Conservation (phyloP, 2,888 invertebrate species). For the Belgica antarctica region DNA sequence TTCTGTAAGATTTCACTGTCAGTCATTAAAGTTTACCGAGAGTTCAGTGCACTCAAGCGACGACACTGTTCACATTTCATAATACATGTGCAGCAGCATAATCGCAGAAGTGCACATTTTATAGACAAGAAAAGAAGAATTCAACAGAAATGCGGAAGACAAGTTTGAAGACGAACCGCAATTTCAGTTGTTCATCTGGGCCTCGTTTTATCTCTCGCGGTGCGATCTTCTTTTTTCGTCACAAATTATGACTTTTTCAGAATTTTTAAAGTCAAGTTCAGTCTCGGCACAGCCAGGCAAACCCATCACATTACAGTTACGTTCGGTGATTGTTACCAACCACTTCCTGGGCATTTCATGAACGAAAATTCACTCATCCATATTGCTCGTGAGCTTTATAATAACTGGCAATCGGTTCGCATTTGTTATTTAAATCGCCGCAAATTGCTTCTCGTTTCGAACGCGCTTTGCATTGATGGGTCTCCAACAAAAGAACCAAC, state of each 20-base stretch:
- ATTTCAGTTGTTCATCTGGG: neutral
- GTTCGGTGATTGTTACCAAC: neutral
- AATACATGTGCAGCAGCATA: constrained; percentile 11
- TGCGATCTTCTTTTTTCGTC: neutral
- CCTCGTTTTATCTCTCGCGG: neutral
- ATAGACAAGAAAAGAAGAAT: neutral
- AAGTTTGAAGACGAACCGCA: neutral
- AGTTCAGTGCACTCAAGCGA: constrained; percentile 6
- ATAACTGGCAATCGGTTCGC: neutral
- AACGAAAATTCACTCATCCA: constrained; percentile 11
- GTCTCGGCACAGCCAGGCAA: neutral
- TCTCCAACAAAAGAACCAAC: neutral
- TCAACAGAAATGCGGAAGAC: constrained; percentile 13
- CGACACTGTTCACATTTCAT: neutral
- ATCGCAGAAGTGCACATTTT: neutral
- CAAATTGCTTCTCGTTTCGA: neutral
- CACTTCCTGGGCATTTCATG: constrained; percentile 5
- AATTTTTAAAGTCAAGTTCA: neutral
- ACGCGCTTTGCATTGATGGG: neutral
- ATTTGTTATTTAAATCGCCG: neutral
- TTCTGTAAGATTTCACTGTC: neutral
- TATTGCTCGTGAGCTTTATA: neutral
- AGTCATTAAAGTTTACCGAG: neutral
- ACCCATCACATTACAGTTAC: neutral
- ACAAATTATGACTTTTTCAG: neutral